Conservation (phyloP, 2,888 invertebrate genomes). For the Yponomeuta malinellus region DNA sequence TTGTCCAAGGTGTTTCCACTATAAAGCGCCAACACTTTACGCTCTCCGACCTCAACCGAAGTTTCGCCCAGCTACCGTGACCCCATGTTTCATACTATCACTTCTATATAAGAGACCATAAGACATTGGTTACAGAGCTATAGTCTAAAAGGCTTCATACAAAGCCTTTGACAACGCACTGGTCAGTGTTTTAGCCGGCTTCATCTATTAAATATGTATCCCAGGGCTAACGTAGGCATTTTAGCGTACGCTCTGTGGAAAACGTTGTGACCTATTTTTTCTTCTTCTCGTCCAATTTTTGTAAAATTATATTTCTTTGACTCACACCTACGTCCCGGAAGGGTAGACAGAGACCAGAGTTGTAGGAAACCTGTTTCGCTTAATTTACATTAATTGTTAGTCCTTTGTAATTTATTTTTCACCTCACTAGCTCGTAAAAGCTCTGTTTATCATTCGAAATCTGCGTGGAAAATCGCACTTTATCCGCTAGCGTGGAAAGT, state of each 20-base stretch:
- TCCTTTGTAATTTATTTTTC: too few species aligned
- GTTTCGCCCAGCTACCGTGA: not conserved
- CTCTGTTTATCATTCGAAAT: too few species aligned
- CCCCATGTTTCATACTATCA: not conserved
- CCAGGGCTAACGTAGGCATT: not conserved
- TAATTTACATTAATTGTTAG: too few species aligned
- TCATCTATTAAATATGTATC: not conserved
- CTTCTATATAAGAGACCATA: not conserved
- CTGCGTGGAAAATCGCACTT: too few species aligned
- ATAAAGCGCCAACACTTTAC: constrained; percentile 20
- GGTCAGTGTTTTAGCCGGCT: not conserved
- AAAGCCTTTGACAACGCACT: not conserved
- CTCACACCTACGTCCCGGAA: too few species aligned
- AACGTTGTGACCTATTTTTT: not conserved
- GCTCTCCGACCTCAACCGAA: not conserved
- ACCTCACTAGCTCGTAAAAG: too few species aligned
- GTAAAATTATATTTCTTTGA: too few species aligned
- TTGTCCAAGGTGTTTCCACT: constrained; percentile 45
- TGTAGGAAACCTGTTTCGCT: too few species aligned
- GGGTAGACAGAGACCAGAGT: too few species aligned
- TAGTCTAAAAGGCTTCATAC: not conserved
- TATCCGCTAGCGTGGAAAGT: too few species aligned
- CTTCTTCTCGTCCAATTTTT: too few species aligned
- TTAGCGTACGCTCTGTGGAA: not conserved
- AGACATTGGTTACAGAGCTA: not conserved